Base-by-base conservation (phyloP, 2,888 invertebrate genomes). In the Myathropa florea region DNA sequence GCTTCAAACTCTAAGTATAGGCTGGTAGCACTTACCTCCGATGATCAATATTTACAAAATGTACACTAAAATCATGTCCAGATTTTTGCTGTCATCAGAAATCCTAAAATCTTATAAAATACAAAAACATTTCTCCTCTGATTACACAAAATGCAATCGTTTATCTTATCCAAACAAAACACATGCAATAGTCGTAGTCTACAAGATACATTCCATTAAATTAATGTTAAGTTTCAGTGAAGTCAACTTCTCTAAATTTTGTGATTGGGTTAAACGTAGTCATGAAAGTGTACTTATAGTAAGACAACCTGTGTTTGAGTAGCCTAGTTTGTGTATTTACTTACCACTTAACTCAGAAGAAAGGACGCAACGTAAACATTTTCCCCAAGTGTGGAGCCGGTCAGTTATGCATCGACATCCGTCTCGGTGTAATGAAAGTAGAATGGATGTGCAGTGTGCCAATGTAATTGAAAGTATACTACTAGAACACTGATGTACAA, bases 241-340 rank as follows among this genome's bases (percentile, higher is more conserved):
- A n/a, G 18, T 3, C n/a, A 46, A 18, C n/a, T 46, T 46, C n/a
- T 18, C 0, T n/a, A 6, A 4, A 18, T 46, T 18, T 46, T 46
- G n/a, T 6, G n/a, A 46, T 6, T 46, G n/a, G 6, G n/a, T 46
- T 46, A 18, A 46, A n/a, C 18, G 46, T 1, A 18, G n/a, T 18
- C 1, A 46, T 1, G 33, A 33, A 33, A 46, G 65, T 65, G n/a
- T 68, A 30, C 21, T 33, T 9, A 21, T 23, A 21, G 71, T 12
- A 21, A 28, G n/a, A 2, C 59, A 71, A 60, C 24, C 39, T 39
- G 9, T 57, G 18, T 60, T 59, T 39, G 60, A 39, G 28, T 59
- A 60, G 60, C 7, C 33, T 28, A 71, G 59, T 71, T 71, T 39
- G 60, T 71, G 71, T 71, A 60, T 60, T 71, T 71, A 39, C 26